Base-by-base conservation (phyloP, 2,113 vertebrate species). In the Phylloscopus trochilus region DNA sequence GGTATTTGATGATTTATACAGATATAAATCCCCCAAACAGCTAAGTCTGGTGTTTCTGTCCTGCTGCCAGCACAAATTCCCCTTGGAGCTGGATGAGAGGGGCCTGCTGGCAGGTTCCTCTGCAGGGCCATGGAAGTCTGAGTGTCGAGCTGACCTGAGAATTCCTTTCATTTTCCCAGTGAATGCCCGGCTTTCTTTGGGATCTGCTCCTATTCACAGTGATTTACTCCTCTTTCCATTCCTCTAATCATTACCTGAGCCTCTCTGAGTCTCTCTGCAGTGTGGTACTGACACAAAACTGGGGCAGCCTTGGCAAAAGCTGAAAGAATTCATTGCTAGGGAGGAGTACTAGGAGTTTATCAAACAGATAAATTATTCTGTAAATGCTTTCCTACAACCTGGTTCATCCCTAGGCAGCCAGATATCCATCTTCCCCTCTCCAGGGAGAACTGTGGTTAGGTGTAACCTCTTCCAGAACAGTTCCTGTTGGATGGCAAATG, bases 81-180 rank as follows among this genome's bases (percentile, higher is more conserved):
- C 0, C 0, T 1, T 47, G 37, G 37, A 11, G 43, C 4, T 49
- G 53, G 39, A 27, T 67, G 24, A 31, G 81, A 69, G 63, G 46
- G 44, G 31, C 47, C 58, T 83, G 91, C 62, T 88, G 87, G 53
- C 55, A 51, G 49, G 37, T 60, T 53, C 27, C 47, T 26, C 37
- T 64, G 46, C 58, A 33, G 27, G 24, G 26, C 56, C 70, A 64
- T 20, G 27, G 5, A 66, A 51, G 43, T 60, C 60, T 11, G 43
- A 24, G 51, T 51, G 68, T 83, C 10, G 37, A 72, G 47, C 63
- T 75, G 79, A 83, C 70, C 83, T 62, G n/a, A 70, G 88, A 75
- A 52, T 80, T 80, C 37, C 89, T 87, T 90, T 37, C 37, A 43
- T 90, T 88, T 88, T 85, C 78, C 30, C 37, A 67, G 22, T 24